These are phyloP conservation scores for Lepidurus packardi DNA, from an alignment of 1,140 invertebrate genomes.

Conservation along the genomic window DNA sequence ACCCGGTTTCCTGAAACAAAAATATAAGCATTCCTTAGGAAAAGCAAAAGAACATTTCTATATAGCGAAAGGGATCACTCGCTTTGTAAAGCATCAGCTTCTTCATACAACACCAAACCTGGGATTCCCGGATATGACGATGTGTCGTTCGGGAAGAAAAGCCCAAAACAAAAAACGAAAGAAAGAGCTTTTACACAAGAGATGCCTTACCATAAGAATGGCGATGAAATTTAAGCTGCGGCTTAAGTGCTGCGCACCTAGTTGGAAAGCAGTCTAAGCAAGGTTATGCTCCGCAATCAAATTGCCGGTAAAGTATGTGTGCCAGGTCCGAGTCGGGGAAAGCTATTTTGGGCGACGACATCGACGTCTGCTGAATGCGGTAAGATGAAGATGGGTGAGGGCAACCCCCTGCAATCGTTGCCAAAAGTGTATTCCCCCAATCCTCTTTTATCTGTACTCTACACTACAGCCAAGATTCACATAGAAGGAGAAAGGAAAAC, in stretches of 20 bases:
- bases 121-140: slow-evolving; percentile 6
- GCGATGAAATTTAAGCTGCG: background rate
- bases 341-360: background rate
- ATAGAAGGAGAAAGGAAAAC: too few species aligned
- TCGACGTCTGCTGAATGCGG: background rate
- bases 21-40: background rate
- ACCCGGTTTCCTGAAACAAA: slow-evolving; percentile 5
- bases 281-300: slow-evolving; percentile 8
- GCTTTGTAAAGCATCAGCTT: background rate
- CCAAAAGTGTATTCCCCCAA: background rate
- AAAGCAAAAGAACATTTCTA: background rate
- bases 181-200: background rate
- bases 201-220: background rate
- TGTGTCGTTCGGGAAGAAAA: background rate
- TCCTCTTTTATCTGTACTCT: background rate
- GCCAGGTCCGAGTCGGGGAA: background rate
- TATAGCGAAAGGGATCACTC: background rate
- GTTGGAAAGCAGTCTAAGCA: background rate
- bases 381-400: background rate
- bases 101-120: background rate
- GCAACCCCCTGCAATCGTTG: background rate
- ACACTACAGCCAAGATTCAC: background rate
- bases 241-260: background rate
- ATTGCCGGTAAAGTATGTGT: slow-evolving; percentile 13
- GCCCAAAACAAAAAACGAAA: background rate